Evolutionary conservation across 1,140 invertebrate species (phyloP).

Genomic region (Oscheius sp.): DNA sequence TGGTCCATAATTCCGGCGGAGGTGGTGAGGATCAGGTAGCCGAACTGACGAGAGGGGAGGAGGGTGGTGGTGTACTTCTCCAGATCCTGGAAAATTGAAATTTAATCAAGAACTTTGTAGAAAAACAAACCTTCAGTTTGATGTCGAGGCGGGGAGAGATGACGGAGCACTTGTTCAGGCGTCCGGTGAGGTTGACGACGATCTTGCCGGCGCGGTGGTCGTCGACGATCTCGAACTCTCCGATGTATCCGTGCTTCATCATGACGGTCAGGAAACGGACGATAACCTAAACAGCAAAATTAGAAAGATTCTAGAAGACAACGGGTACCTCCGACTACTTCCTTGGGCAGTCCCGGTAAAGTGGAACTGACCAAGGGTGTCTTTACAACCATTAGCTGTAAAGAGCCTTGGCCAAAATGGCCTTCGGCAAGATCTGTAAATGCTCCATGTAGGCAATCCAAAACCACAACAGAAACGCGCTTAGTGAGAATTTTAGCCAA

Average conservation of each 20-base stretch:
- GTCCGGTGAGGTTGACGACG: constrained; percentile 94
- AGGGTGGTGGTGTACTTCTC: constrained; percentile 98
- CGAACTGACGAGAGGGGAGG: constrained; percentile 97
- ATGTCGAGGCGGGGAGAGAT: constrained; percentile 84
- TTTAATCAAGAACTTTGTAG: too few relatives aligned
- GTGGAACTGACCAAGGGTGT: constrained; percentile 33
- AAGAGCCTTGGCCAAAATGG: constrained; percentile 15
- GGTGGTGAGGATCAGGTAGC: constrained; percentile 96
- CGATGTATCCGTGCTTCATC: constrained; percentile 99
- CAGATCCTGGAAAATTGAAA: constrained; percentile 70
- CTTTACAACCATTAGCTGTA: constrained; percentile 5
- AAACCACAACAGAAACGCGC: too few relatives aligned
- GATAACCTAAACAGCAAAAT: constrained; percentile 68
- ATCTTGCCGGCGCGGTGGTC: constrained; percentile 98
- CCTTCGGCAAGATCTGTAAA: neutral
- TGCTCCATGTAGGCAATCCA: too few relatives aligned
- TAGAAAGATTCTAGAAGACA: neutral
- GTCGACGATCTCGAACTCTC: constrained; percentile 99
- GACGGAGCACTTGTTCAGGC: constrained; percentile 83
- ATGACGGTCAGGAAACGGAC: constrained; percentile 98
- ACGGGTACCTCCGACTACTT: neutral
- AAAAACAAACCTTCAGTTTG: constrained; percentile 70
- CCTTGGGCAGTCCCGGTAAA: constrained; percentile 18
- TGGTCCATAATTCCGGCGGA: constrained; percentile 99
- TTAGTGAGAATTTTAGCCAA: too few relatives aligned